Base-by-base conservation (phyloP, 2,113 vertebrate species). In the Bufo gargarizans region DNA sequence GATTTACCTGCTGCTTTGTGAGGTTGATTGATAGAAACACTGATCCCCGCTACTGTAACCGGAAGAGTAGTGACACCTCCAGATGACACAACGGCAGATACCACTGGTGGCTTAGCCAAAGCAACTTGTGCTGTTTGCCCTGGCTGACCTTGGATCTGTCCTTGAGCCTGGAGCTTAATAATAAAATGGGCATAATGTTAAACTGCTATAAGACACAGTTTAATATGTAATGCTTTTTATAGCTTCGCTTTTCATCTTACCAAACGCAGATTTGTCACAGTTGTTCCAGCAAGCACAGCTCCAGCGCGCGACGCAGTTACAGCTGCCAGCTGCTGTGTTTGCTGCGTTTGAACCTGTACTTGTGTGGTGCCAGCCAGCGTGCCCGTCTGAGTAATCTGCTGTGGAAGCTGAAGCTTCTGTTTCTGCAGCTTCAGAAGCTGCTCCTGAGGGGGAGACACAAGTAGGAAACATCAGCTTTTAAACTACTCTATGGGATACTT, bases 191-290 rank as follows among this genome's bases (percentile, higher is more conserved):
- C 16, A 45, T 47, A 2, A 19, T 14, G 20, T 77, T 61, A 63
- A 47, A 6, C 33, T 33, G 33, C 33, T 33, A 33, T 33, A 33
- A 33, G 33, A 33, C 33, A 33, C 33, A 33, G 33, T 33, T 33
- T 50, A 49, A 49, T 74, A 47, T 14, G 22, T 10, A 49, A 7
- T 55, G 65, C 9, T 50, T 8, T 61, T 12, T 85, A 58, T 47
- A 20, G 6, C 3, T 74, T 10, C 8, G 45, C 8, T 45, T 58
- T 74, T 12, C 61, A 17, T 93, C 96, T 97, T 94, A 99, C 98
- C 85, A 99, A 94, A 88, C 98, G 98, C 78, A 99, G 94, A 92
- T 96, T 97, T 88, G 97, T 91, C 77, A 97, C 96, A 0, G 97
- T 94, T 0, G 97, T 94, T 91, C 96, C 95, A 0, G 97, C 93